phyloP scores from a whole-genome alignment of 2,888 invertebrate species.

The Pachymerium ferrugineum region DNA sequence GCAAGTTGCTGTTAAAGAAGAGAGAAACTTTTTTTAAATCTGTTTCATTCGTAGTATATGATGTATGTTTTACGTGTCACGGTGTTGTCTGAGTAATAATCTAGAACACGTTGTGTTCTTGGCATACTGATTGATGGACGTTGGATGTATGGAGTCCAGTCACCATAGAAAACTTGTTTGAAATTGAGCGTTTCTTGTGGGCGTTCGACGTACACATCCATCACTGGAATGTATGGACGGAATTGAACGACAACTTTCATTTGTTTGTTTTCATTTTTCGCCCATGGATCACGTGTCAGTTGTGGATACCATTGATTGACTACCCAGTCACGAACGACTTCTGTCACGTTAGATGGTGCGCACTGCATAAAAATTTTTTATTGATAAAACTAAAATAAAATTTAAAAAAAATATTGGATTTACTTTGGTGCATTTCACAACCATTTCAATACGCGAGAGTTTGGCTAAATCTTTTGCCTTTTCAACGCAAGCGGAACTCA shows the following conservation, averaged over 20 bases:
- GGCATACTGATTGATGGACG: background rate
- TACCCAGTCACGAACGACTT: background rate
- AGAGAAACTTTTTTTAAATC: background rate
- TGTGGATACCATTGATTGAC: background rate
- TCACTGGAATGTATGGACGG: background rate
- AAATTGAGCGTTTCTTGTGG: background rate
- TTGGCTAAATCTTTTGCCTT: background rate
- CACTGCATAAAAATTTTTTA: background rate
- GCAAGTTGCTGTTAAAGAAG: background rate
- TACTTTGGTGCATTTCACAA: background rate
- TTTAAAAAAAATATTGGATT: background rate
- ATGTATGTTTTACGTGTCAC: background rate
- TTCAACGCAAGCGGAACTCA: background rate
- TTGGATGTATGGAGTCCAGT: background rate
- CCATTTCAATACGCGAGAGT: background rate
- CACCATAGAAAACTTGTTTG: background rate
- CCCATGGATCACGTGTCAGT: background rate
- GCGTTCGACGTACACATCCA: background rate
- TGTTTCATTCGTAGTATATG: background rate
- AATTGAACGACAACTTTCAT: background rate
- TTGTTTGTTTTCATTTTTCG: background rate
- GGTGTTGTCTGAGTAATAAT: background rate
- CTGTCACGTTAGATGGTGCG: background rate
- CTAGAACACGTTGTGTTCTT: background rate
- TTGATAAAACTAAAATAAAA: background rate